Percentiles rank a stretch among this genome's conserved stretches.
Evolutionary conservation across 1,140 invertebrate genomes (phyloP).

Genomic region (Periplaneta americana): DNA sequence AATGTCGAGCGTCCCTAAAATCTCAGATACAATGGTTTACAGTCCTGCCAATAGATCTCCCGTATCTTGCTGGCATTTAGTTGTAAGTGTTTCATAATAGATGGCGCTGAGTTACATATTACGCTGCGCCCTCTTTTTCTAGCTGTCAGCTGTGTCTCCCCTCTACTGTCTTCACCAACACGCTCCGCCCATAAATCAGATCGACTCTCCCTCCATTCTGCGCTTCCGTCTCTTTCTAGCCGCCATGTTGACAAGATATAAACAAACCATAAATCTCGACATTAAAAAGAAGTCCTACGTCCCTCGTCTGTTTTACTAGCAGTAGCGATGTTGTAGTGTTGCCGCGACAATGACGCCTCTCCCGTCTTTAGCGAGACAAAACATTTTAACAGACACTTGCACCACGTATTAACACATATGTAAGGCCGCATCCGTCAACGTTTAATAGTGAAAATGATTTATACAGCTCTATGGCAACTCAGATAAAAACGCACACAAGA

Average conservation of each 20-base stretch:
- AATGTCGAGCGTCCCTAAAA: background rate
- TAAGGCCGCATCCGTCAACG: background rate
- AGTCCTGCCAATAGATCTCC: background rate
- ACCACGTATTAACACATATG: background rate
- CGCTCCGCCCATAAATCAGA: slow-evolving; percentile 14
- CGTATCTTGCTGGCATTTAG: background rate
- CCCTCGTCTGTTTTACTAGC: background rate
- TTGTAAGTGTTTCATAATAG: background rate
- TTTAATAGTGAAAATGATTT: background rate
- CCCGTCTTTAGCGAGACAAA: background rate
- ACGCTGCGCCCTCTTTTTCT: background rate
- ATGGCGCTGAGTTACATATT: background rate
- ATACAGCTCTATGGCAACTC: background rate
- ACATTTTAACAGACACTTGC: slow-evolving; percentile 1
- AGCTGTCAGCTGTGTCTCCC: background rate
- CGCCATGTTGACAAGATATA: slow-evolving; percentile 14
- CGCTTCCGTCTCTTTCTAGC: background rate
- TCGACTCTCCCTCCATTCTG: background rate
- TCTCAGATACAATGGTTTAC: too few relatives aligned
- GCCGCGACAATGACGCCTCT: background rate
- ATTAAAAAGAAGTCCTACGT: slow-evolving; percentile 4
- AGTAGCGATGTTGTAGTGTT: slow-evolving; percentile 2
- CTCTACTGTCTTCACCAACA: background rate
- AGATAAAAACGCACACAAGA: background rate
- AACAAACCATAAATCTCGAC: slow-evolving; percentile 13